These are phyloP conservation scores for Sebastes variabilis DNA, from an alignment of 2,797 vertebrate species.

Conservation along the genomic window DNA sequence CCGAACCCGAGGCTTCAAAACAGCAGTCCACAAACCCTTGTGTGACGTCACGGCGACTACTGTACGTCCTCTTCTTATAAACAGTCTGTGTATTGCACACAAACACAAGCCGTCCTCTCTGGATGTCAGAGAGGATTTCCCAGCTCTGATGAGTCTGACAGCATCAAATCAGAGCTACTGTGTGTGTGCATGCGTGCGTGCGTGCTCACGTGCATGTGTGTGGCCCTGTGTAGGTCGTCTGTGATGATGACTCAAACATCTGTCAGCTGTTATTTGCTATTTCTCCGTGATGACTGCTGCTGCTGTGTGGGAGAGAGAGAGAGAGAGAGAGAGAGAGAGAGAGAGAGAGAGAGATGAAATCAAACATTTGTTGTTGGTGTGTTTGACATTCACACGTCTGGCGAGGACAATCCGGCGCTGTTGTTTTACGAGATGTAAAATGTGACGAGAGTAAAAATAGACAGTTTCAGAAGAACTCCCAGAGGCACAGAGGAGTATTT, in stretches of 20 bases:
- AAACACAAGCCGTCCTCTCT: conserved; percentile 9
- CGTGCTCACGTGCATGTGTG: background rate
- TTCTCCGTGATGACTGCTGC: background rate
- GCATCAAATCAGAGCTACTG: conserved; percentile 39
- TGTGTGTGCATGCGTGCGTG: background rate
- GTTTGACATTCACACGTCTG: background rate
- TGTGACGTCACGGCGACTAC: too few relatives aligned
- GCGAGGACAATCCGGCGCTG: background rate
- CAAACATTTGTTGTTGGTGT: background rate
- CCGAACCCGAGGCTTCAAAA: too few relatives aligned
- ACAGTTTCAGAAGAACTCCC: background rate
- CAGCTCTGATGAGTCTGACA: background rate
- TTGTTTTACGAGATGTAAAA: background rate
- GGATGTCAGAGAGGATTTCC: background rate
- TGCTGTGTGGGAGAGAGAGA: background rate
- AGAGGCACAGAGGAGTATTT: background rate
- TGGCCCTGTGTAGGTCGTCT: background rate
- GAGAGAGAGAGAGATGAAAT: background rate
- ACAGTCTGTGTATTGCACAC: background rate
- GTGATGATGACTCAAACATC: background rate
- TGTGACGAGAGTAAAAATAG: background rate
- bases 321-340: too few relatives aligned
- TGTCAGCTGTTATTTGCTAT: background rate
- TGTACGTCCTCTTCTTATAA: too few relatives aligned
- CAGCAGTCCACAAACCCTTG: too few relatives aligned